Evolutionary conservation across 2,113 vertebrate species (phyloP).

Genomic region (Mirounga angustirostris): DNA sequence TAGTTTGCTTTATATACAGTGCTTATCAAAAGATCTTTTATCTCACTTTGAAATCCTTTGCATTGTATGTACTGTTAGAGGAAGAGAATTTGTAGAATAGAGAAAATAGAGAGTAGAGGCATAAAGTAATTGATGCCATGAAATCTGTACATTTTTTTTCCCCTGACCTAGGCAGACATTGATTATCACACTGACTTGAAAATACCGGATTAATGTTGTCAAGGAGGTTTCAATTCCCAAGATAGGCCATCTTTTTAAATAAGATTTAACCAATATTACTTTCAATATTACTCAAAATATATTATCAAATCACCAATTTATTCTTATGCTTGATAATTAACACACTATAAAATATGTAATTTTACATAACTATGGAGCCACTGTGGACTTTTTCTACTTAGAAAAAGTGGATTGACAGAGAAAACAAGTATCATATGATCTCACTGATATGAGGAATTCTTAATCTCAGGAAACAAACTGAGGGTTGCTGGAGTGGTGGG

Average conservation of each 20-base stretch:
- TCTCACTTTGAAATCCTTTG: neutral
- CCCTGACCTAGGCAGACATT: neutral
- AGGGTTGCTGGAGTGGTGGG: too few species aligned
- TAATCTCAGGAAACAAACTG: too few species aligned
- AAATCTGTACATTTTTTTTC: neutral
- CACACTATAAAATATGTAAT: constrained; percentile 1
- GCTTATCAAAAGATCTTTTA: neutral
- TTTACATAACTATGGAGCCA: constrained; percentile 13
- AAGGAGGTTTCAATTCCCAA: neutral
- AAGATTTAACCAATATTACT: neutral
- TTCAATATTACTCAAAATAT: neutral
- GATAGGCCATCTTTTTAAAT: constrained; percentile 29
- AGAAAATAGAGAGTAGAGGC: neutral
- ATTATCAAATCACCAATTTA: neutral
- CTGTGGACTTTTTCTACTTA: constrained; percentile 12
- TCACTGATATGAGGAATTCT: too few species aligned
- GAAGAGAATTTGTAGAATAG: neutral
- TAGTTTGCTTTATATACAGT: neutral
- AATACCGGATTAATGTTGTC: neutral
- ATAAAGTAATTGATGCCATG: neutral
- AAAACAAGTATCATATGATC: too few species aligned
- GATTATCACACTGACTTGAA: neutral
- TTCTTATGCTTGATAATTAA: neutral
- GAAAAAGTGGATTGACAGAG: too few species aligned
- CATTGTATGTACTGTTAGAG: neutral